Percentiles rank a stretch among this genome's conserved stretches.
These are phyloP conservation scores for Volucella inflata DNA, from an alignment of 2,888 invertebrate genomes.

Conservation along the genomic window DNA sequence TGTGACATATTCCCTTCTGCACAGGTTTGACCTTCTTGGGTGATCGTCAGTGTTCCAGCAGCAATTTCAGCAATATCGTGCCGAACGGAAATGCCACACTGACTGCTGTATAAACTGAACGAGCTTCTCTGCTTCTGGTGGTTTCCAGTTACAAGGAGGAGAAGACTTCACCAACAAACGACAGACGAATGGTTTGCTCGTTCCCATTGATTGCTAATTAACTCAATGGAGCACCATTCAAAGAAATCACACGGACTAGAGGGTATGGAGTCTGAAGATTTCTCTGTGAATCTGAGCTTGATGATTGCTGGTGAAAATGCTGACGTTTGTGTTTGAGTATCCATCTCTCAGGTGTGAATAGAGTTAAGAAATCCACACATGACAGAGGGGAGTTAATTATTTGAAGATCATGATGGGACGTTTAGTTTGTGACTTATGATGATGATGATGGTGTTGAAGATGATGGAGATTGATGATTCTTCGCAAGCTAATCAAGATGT, in stretches of 20 bases:
- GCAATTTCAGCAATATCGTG: constrained; percentile 52
- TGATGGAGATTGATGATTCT: constrained; percentile 56
- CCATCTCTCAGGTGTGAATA: constrained; percentile 58
- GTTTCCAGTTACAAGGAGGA: background rate
- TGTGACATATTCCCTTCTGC: constrained; percentile 67
- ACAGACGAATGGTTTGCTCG: constrained; percentile 47
- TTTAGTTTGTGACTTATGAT: constrained; percentile 69
- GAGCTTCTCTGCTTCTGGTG: background rate
- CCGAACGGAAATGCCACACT: constrained; percentile 72
- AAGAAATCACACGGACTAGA: constrained; percentile 44
- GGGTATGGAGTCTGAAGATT: constrained; percentile 12
- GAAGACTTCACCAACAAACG: background rate
- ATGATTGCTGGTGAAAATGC: constrained; percentile 47
- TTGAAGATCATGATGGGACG: constrained; percentile 59
- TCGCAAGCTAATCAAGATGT: constrained; percentile 66
- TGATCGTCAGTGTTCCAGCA: constrained; percentile 49
- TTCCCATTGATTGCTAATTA: constrained; percentile 73
- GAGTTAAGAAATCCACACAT: constrained; percentile 52
- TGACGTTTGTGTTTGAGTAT: constrained; percentile 33
- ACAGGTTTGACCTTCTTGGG: constrained; percentile 69
- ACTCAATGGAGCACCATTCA: constrained; percentile 58
- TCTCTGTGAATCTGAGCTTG: constrained; percentile 55
- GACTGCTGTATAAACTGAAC: constrained; percentile 17
- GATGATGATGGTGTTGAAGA: constrained; percentile 53
- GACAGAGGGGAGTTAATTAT: constrained; percentile 59